Evolutionary conservation across 2,888 invertebrate genomes (phyloP).

Genomic region (Noctua fimbriata): DNA sequence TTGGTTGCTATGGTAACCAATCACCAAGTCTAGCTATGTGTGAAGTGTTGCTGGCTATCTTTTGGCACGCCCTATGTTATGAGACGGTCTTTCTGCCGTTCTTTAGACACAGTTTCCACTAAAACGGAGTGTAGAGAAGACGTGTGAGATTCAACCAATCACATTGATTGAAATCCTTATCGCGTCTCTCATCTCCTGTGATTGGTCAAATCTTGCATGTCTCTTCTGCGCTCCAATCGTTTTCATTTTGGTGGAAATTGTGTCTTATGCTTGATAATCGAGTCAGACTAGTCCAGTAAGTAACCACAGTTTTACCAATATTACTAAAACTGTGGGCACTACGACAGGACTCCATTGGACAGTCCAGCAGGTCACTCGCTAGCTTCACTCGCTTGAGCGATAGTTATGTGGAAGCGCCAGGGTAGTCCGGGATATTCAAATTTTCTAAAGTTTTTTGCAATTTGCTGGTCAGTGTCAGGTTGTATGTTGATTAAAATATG

Average conservation of each 20-base stretch:
- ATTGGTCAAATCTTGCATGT: not conserved
- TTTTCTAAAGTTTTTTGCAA: too few relatives aligned
- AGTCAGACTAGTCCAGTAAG: not conserved
- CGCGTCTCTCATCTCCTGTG: not conserved
- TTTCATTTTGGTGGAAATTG: not conserved
- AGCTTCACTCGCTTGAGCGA: not conserved
- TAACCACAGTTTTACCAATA: not conserved
- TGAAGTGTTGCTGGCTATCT: conserved; percentile 15
- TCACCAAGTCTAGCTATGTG: conserved; percentile 28
- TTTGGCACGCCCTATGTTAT: conserved; percentile 14
- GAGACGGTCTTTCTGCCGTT: not conserved
- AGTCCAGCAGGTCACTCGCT: not conserved
- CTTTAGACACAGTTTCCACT: not conserved
- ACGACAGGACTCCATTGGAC: not conserved
- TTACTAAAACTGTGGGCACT: not conserved
- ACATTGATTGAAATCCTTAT: not conserved
- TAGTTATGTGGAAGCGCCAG: too few relatives aligned
- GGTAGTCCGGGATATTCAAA: too few relatives aligned
- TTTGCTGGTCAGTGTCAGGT: too few relatives aligned
- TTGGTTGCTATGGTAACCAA: conserved; percentile 44
- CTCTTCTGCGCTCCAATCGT: not conserved
- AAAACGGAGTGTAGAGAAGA: not conserved
- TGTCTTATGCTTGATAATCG: not conserved
- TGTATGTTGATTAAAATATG: too few relatives aligned
- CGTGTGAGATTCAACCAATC: not conserved